phyloP scores from a whole-genome alignment of 1,140 invertebrate genomes.

The Trachymyrmex cornetzi region DNA sequence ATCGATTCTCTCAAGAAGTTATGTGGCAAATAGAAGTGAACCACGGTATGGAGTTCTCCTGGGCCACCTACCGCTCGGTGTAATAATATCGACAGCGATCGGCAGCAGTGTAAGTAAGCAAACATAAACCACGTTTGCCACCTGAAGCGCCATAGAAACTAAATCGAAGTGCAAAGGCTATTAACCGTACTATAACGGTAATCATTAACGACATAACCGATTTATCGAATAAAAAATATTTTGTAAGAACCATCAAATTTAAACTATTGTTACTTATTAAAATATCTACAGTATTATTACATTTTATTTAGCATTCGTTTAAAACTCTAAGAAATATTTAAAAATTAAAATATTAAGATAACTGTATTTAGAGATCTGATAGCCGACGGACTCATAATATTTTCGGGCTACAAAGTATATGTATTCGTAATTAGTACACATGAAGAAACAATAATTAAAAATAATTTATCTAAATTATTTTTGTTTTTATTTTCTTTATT shows the following conservation, averaged over 20 bases:
- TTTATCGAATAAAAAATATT: neutral
- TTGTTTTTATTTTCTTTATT: neutral
- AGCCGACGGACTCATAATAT: slow-evolving; percentile 54
- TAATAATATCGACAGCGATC: slow-evolving; percentile 77
- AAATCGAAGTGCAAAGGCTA: neutral
- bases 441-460: slow-evolving; percentile 11
- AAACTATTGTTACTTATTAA: neutral
- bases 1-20: slow-evolving; percentile 75
- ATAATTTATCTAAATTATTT: neutral
- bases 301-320: neutral
- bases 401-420: slow-evolving; percentile 29
- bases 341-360: neutral
- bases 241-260: neutral
- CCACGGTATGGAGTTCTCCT: slow-evolving; percentile 60
- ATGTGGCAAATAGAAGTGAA: slow-evolving; percentile 70
- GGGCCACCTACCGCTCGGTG: slow-evolving; percentile 77
- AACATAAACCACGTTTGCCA: slow-evolving; percentile 52
- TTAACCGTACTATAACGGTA: neutral
- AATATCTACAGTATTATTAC: neutral
- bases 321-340: neutral
- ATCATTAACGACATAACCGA: neutral
- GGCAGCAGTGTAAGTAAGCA: slow-evolving; percentile 62
- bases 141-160: slow-evolving; percentile 16
- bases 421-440: too few relatives aligned
- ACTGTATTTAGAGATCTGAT: neutral